Base-by-base conservation (phyloP, 2,888 invertebrate species). In the Leptogaster cylindrica region DNA sequence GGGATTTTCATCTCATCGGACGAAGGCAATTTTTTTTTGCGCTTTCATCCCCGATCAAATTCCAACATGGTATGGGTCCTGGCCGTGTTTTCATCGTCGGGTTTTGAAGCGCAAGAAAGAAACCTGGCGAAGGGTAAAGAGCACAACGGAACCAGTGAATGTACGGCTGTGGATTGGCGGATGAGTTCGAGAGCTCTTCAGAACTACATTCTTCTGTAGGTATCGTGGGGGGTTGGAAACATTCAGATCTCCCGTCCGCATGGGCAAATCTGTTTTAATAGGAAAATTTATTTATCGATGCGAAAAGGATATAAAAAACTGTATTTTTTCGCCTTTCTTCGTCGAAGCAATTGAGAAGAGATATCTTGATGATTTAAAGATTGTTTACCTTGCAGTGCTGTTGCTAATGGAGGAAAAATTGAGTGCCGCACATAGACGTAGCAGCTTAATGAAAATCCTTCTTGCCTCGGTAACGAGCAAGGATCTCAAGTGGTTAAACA, bases 201-300 rank as follows among this genome's bases (percentile, higher is more conserved):
- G 23, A 14, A 58, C 58, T 25, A 25, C 36, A 39, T 41, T 58
- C 39, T 25, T 58, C 14, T 39, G 41, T 39, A 27, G 58, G 41
- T 16, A 23, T 12, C 28, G 16, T 3, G 58, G 41, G 12, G 36
- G 39, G 39, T 7, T 18, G 41, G 39, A 31, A 52, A 27, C 33
- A 33, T 52, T 52, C 31, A 23, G 58, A 58, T 58, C 36, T 58
- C 41, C n/a, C 58, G 27, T 58, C 23, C 58, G 58, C 39, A 23
- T 25, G 39, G 16, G 41, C 39, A 58, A 58, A 58, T 58, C 58
- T 41, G 39, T 58, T 58, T 58, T 58, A 58, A 58, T 58, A 58
- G 58, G 41, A 58, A 58, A 58, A 58, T 58, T 58, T 58, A 58
- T 58, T 58, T 58, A 58, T 58, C 58, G 41, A 58, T 27, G 58